Evolutionary conservation across 1,140 invertebrate species (phyloP).

Genomic region (Liolophura sinensis): DNA sequence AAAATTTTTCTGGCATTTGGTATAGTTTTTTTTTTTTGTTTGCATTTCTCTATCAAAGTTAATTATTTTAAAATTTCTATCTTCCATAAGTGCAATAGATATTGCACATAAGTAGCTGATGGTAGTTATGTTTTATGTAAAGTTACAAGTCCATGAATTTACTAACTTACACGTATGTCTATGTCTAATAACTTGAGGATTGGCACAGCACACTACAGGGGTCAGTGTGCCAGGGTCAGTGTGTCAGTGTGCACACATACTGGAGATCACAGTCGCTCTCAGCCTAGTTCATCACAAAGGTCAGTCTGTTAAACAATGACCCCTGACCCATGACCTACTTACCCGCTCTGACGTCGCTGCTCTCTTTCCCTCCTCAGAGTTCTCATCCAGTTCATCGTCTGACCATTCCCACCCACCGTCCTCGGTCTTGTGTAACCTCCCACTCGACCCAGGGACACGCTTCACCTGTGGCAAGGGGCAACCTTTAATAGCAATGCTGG

Average conservation of each 20-base stretch:
- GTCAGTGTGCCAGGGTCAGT: background rate
- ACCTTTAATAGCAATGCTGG: too few relatives aligned
- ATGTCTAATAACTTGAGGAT: too few relatives aligned
- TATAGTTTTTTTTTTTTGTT: too few relatives aligned
- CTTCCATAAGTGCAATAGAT: too few relatives aligned
- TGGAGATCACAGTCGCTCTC: background rate
- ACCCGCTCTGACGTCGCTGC: conserved; percentile 37
- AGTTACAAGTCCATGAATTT: background rate
- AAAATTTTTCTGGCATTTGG: too few relatives aligned
- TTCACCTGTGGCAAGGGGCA: conserved; percentile 49
- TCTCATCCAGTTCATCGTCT: conserved; percentile 75
- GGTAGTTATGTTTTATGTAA: background rate
- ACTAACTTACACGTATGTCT: too few relatives aligned
- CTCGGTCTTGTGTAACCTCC: conserved; percentile 87
- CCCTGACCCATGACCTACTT: conserved; percentile 6
- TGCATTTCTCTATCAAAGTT: too few relatives aligned
- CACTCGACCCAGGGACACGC: conserved; percentile 84
- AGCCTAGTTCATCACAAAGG: background rate
- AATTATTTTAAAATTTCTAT: too few relatives aligned
- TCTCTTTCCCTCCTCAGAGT: conserved; percentile 48
- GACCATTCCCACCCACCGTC: conserved; percentile 99
- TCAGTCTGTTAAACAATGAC: conserved; percentile 3
- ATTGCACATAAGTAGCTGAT: too few relatives aligned
- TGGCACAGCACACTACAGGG: too few relatives aligned
- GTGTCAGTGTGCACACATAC: background rate